phyloP scores from a whole-genome alignment of 2,797 vertebrate genomes.

The Holocentrus rufus region DNA sequence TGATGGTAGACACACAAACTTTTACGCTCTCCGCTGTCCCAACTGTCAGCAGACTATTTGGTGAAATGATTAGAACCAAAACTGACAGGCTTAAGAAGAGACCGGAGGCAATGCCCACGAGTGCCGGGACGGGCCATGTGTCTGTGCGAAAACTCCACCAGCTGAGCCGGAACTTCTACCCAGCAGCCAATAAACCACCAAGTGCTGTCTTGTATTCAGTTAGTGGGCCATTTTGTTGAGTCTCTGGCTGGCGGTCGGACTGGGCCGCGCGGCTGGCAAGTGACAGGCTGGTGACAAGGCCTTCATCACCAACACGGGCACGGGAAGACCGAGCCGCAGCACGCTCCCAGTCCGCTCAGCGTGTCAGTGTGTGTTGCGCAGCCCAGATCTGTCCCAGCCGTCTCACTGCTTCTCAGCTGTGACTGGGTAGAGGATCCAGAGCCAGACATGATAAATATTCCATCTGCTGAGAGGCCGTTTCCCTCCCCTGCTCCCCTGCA shows the following conservation, averaged over 20 bases:
- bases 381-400: slow-evolving; percentile 70
- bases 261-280: slow-evolving; percentile 23
- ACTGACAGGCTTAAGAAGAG: slow-evolving; percentile 46
- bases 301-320: slow-evolving; percentile 63
- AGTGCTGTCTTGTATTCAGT: slow-evolving; percentile 62
- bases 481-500: slow-evolving; percentile 65
- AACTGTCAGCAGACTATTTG: slow-evolving; percentile 45
- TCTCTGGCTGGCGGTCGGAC: slow-evolving; percentile 34
- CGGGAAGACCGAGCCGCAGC: slow-evolving; percentile 14
- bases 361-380: slow-evolving; percentile 41
- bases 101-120: slow-evolving; percentile 29
- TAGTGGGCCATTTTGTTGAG: slow-evolving; percentile 45
- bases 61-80: slow-evolving; percentile 2
- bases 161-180: slow-evolving; percentile 17
- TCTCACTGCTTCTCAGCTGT: slow-evolving; percentile 65
- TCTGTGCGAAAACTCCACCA: neutral
- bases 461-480: slow-evolving; percentile 72
- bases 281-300: slow-evolving; percentile 69
- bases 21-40: slow-evolving; percentile 17
- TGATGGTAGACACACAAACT: neutral
- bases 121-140: slow-evolving; percentile 14
- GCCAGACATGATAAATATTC: slow-evolving; percentile 77
- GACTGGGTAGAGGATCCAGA: slow-evolving; percentile 49
- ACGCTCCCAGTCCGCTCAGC: slow-evolving; percentile 33
- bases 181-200: slow-evolving; percentile 44